These are phyloP conservation scores for Glaucopsyche alexis DNA, from an alignment of 2,888 invertebrate genomes.

Conservation along the genomic window DNA sequence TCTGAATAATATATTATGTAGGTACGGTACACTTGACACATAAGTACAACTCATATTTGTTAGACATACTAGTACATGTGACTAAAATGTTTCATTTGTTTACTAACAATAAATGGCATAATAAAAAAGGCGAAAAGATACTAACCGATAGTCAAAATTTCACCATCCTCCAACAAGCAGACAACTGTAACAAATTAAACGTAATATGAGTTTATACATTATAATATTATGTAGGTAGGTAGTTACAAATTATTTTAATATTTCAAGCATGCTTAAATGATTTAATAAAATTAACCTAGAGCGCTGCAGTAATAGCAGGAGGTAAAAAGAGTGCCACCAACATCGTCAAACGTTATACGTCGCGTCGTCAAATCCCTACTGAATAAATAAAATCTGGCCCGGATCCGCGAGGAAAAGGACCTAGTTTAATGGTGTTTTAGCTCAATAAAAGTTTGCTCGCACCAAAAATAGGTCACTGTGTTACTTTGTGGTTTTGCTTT, in stretches of 20 bases:
- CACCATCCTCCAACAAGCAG: slow-evolving; percentile 48
- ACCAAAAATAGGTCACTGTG: neutral
- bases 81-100: neutral
- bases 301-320: too few species aligned
- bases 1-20: neutral
- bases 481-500: neutral
- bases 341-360: neutral
- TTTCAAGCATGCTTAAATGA: too few species aligned
- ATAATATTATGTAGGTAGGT: too few species aligned
- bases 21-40: neutral
- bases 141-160: slow-evolving; percentile 53
- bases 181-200: slow-evolving; percentile 52
- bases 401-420: neutral
- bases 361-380: neutral
- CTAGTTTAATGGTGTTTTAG: neutral
- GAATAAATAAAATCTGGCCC: neutral
- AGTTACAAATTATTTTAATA: too few species aligned
- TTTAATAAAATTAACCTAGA: too few species aligned
- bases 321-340: neutral
- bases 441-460: neutral
- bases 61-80: too few species aligned
- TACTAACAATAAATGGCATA: neutral
- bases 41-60: too few species aligned
- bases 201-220: neutral
- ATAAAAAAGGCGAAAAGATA: slow-evolving; percentile 31